Evolutionary conservation across 1,140 invertebrate genomes (phyloP), one percentile per base, ranked within the genome.

Genomic region (Drosophila nigrodunni): DNA sequence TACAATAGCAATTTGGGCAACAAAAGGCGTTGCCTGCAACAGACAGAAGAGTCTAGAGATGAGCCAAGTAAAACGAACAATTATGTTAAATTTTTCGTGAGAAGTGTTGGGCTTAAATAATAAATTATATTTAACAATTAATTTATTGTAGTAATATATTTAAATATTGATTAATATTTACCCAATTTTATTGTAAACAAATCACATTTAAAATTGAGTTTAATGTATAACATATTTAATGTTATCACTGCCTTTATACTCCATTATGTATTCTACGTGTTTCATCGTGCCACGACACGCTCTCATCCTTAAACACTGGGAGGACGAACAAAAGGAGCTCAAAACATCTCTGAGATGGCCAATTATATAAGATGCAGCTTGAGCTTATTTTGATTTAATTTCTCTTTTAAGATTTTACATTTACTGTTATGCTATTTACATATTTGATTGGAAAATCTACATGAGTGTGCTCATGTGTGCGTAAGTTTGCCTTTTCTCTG

Each of bases 341-440:
- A 21, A 18, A 39, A 11, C 47, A 35, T 46, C 35, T 9, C 13
- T 13, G 41, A 62, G 64, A 68, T 72, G 59, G 78, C 78, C 78
- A 86, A 87, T 86, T 86, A 87, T 78, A 67, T 78, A 58, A 52
- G 41, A 61, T 13, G 21, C 39, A 64, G 59, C 52, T 46, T 64
- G 54, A 83, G 85, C 86, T 89, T 90, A 85, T 81, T 89, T 89
- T 89, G 81, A 89, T 89, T 89, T 89, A 78, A 89, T 89, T 89
- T 89, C 68, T 67, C 80, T 78, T 85, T 80, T 85, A 81, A 85
- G 77, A 74, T 52, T 71, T 43, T 65, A 37, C 50, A 39, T 50
- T 67, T 44, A 59, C 72, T 80, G 41, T 46, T 62, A 60, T 64
- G 72, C 68, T 89, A 89, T 89, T 89, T 89, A 78, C 80, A 89